phyloP scores from a whole-genome alignment of 2,797 vertebrate species.

The Amphiprion clarkii region DNA sequence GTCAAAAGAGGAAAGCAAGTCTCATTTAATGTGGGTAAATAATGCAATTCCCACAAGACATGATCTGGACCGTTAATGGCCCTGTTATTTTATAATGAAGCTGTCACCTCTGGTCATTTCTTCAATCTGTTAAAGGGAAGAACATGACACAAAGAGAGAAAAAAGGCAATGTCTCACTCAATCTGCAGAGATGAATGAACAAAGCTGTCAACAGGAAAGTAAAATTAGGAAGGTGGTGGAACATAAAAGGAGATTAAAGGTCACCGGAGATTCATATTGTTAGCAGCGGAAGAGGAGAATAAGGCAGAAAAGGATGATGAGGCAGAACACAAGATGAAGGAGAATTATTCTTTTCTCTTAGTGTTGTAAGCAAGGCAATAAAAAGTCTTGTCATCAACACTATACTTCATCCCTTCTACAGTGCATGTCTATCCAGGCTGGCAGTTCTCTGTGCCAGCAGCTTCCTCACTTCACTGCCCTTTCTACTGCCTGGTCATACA shows the following conservation, averaged over 20 bases:
- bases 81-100: slow-evolving; percentile 32
- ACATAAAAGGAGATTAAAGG: slow-evolving; percentile 41
- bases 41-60: slow-evolving; percentile 24
- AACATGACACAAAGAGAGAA: slow-evolving; percentile 36
- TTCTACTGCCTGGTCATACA: slow-evolving; percentile 37
- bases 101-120: slow-evolving; percentile 29
- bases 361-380: slow-evolving; percentile 47
- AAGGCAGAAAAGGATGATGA: slow-evolving; percentile 34
- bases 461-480: slow-evolving; percentile 37
- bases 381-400: slow-evolving; percentile 48
- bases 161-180: slow-evolving; percentile 1
- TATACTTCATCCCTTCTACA: slow-evolving; percentile 38
- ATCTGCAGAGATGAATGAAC: slow-evolving; percentile 32
- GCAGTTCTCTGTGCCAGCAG: slow-evolving; percentile 22
- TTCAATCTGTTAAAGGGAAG: slow-evolving; percentile 30
- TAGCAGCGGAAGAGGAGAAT: not conserved
- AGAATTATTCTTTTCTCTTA: slow-evolving; percentile 30
- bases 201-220: slow-evolving; percentile 44
- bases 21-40: slow-evolving; percentile 44
- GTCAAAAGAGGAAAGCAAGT: slow-evolving; percentile 22
- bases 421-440: slow-evolving; percentile 13
- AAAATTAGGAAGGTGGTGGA: slow-evolving; percentile 35
- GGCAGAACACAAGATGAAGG: slow-evolving; percentile 43
- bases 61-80: slow-evolving; percentile 39
- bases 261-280: slow-evolving; percentile 27